Evolutionary conservation across 2,888 invertebrate genomes (phyloP).

Genomic region (Heterodera filipjevi): DNA sequence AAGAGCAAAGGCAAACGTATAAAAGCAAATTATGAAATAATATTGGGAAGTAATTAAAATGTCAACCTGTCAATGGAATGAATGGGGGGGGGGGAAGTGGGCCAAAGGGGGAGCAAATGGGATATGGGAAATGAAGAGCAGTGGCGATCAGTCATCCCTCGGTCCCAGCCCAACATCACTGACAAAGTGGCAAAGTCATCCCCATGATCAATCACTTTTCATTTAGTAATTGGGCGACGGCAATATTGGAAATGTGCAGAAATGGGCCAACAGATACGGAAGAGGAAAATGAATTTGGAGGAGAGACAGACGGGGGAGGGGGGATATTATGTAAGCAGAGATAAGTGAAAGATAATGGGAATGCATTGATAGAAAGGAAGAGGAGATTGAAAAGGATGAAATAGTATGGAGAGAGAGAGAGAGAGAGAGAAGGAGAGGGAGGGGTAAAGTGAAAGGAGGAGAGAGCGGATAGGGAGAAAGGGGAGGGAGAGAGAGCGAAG

Average conservation of each 20-base stretch:
- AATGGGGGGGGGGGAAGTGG: background rate
- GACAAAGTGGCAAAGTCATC: background rate
- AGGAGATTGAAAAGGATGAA: background rate
- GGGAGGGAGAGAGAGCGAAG: too few relatives aligned
- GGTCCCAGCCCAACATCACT: too few relatives aligned
- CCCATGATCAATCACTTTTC: background rate
- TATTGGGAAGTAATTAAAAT: background rate
- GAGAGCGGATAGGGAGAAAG: background rate
- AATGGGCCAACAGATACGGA: conserved; percentile 34
- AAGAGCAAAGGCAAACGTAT: background rate
- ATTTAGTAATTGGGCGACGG: conserved; percentile 23
- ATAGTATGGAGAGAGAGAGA: too few relatives aligned
- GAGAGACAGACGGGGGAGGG: background rate
- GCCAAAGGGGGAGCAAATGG: background rate
- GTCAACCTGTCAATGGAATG: background rate
- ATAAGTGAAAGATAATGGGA: background rate
- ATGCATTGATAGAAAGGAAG: background rate
- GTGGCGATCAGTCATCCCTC: too few relatives aligned
- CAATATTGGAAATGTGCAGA: conserved; percentile 33
- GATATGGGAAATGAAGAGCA: too few relatives aligned
- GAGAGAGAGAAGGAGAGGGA: background rate
- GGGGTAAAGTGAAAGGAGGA: background rate
- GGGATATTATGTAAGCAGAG: background rate
- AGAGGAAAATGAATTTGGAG: conserved; percentile 23
- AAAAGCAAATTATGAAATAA: background rate